phyloP scores from a whole-genome alignment of 2,113 vertebrate species.

The human (Homo sapiens) region GRCh38 chr7:18293501-18294000 shows the following conservation, averaged over 20 bases:
- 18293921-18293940: not conserved
- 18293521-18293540: not conserved
- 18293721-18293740: not conserved
- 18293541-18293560: not conserved
- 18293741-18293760: not conserved
- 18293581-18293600: not conserved
- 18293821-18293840: conserved; percentile 6
- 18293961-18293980: not conserved
- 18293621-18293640: not conserved
- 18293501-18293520: not conserved
- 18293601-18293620: not conserved
- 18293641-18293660: not conserved
- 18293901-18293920: not conserved
- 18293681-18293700: not conserved
- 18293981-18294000: conserved; percentile 4
- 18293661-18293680: not conserved
- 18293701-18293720: not conserved
- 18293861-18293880: not conserved
- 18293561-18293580: not conserved
- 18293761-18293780: not conserved
- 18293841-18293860: not conserved
- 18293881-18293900: not conserved
- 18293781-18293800: not conserved
- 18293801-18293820: not conserved
- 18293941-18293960: not conserved